Base-by-base conservation (phyloP, 2,797 vertebrate genomes). In the Dendrocincla tyrannina region DNA sequence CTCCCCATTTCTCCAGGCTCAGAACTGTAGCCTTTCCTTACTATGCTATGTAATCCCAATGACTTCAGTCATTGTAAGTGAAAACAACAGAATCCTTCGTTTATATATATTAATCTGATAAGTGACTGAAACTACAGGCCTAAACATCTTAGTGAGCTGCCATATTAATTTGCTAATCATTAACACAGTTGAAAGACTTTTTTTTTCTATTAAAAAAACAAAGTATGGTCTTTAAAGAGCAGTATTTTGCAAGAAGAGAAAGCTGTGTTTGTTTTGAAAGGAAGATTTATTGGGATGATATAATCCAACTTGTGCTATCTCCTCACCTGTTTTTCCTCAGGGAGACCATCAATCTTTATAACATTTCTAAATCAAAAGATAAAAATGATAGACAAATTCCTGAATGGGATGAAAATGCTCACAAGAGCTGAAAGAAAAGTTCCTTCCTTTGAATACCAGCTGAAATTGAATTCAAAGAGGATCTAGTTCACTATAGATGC, bases 271-370 rank as follows among this genome's bases (percentile, higher is more conserved):
- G 92, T 97, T 98, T 98, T 97, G 95, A 96, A 97, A 97, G 94
- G 91, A 76, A 91, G 93, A 97, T 98, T 98, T 98, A 97, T 94
- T 91, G 89, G 75, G 89, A 93, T 97, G 95, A 97, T 97, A 96
- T 96, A 97, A 97, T 95, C 90, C 88, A 17, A 63, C 76, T 89
- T 66, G 76, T 69, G 58, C 89, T 96, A 63, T 97, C 95, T 96
- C 85, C 95, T 98, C 97, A 98, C 97, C 98, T 98, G 97, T 97
- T 98, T 98, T 97, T 98, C 97, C 97, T 98, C 94, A 96, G 97
- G 97, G 97, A 94, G 89, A 74, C 91, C 94, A 95, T 97, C 93
- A 96, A 86, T 97, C 97, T 96, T 96, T 95, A 95, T 96, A 98
- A 94, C 92, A 85, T 81, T 95, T 95, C 94, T 92, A 93, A 91